Conservation (phyloP, 1,140 invertebrate species). For the Stratiolaelaps scimitus region DNA sequence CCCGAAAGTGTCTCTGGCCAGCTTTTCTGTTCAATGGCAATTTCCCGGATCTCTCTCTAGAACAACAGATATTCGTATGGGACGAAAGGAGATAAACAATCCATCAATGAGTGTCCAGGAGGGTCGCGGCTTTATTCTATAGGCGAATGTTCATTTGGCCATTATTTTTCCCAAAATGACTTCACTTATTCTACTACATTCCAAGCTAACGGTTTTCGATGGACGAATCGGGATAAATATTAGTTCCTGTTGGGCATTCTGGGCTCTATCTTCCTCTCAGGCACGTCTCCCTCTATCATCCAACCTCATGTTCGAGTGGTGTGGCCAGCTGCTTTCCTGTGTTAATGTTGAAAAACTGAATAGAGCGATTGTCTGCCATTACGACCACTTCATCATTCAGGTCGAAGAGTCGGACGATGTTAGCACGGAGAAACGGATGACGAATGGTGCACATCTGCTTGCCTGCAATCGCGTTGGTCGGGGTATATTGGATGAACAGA, state of each 20-base stretch:
- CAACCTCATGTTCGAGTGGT: constrained; percentile 5
- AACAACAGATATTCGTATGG: too few relatives aligned
- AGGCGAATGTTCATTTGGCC: too few relatives aligned
- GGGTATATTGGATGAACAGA: too few relatives aligned
- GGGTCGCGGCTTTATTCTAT: not conserved
- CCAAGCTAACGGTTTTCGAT: too few relatives aligned
- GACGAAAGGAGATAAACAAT: too few relatives aligned
- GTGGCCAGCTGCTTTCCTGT: constrained; percentile 20
- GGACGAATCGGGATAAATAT: too few relatives aligned
- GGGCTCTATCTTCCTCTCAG: too few relatives aligned
- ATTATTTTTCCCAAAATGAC: too few relatives aligned
- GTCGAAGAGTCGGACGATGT: constrained; percentile 10
- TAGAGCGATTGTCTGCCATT: not conserved
- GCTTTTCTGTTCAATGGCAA: constrained; percentile 12
- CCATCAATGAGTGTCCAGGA: not conserved
- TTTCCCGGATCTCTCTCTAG: not conserved
- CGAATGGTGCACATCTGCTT: constrained; percentile 4
- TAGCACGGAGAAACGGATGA: constrained; percentile 13
- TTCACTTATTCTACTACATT: too few relatives aligned
- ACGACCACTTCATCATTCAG: constrained; percentile 13
- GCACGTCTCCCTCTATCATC: too few relatives aligned
- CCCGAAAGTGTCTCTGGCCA: constrained; percentile 17
- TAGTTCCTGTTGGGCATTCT: too few relatives aligned
- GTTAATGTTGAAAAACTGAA: constrained; percentile 23
- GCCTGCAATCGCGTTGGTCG: not conserved